Base-by-base conservation (phyloP, 2,888 invertebrate genomes). In the Dexiosoma caninum region DNA sequence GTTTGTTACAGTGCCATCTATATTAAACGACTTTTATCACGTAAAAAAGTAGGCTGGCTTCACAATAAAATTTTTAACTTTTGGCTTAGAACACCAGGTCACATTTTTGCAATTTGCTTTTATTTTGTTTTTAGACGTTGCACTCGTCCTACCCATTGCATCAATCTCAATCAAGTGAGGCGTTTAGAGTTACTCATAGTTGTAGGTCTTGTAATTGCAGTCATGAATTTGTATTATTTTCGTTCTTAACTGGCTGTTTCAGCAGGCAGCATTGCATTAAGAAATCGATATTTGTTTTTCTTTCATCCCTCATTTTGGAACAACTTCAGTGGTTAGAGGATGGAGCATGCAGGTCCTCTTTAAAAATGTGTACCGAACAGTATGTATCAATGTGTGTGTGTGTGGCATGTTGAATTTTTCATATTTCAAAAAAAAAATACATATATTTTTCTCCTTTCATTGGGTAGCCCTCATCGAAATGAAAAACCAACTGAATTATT, bases 401-500 rank as follows among this genome's bases (percentile, higher is more conserved):
- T 23, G n/a, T n/a, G n/a, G n/a, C 30, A 51, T n/a, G 9, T 30
- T 49, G 30, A 2, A 51, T 21, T 46, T 46, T 21, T 21, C 1
- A 46, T 46, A 23, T 12, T 12, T 27, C 6, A 12, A 37, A 19
- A 37, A 21, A 21, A 8, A 57, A 2, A 21, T 1, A n/a, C 7
- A n/a, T 21, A 7, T 3, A 3, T 6, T 35, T 16, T 21, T 0
- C 37, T 21, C 14, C 40, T 53, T 51, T 2, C 19, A 21, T n/a
- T 21, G 46, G 6, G 14, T 53, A 27, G 16, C 16, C n/a, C 19
- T 19, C 30, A 23, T 21, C 12, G 5, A 42, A 59, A 16, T 42
- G 2, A 53, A 42, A 42, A 55, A 37, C 16, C 23, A 66, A 40
- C 23, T 23, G 9, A 64, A 64, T 16, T 64, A 23, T 64, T 64